Base-by-base conservation (phyloP, 2,888 invertebrate genomes). In the Anaspis maculata region DNA sequence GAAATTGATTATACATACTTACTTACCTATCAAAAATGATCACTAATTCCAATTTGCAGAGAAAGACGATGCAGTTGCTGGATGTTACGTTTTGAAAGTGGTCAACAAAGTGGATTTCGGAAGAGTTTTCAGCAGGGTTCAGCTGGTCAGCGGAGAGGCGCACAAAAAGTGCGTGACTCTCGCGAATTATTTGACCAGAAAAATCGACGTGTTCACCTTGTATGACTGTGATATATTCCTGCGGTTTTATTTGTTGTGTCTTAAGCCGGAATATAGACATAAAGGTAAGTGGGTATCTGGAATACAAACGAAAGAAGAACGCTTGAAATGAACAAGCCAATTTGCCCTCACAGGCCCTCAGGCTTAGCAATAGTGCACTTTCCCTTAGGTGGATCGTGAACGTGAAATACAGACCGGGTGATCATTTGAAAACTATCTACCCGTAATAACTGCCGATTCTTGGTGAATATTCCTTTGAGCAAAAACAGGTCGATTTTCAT, bases 211-310 rank as follows among this genome's bases (percentile, higher is more conserved):
- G 32, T 64, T 51, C 34, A 51, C 51, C 7, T 39, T 44, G 11
- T 59, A 51, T 31, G 42, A 60, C 3, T 60, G 61, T 33, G 59
- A 63, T 3, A 38, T 39, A 3, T 62, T 54, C 37, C 39, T 64
- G n/a, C 45, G 56, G 23, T 60, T 52, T 38, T 57, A 57, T 31
- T 32, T 57, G 12, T 29, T 64, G 2, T 62, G 61, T 32, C 45
- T 64, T 9, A 45, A 47, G 13, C 52, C 55, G 0, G 49, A 57
- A 12, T 59, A 57, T 32, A 44, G 62, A 22, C 42, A 51, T 7
- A 48, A 45, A 44, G 47, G 61, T 60, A 41, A 44, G n/a, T n/a
- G n/a, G n/a, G n/a, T n/a, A n/a, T n/a, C n/a, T n/a, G n/a, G n/a
- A 34, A 25, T 14, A 14, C 16, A 4, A 30, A 30, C 14, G n/a